phyloP scores from a whole-genome alignment of 2,113 vertebrate genomes.

The Suricata suricatta region DNA sequence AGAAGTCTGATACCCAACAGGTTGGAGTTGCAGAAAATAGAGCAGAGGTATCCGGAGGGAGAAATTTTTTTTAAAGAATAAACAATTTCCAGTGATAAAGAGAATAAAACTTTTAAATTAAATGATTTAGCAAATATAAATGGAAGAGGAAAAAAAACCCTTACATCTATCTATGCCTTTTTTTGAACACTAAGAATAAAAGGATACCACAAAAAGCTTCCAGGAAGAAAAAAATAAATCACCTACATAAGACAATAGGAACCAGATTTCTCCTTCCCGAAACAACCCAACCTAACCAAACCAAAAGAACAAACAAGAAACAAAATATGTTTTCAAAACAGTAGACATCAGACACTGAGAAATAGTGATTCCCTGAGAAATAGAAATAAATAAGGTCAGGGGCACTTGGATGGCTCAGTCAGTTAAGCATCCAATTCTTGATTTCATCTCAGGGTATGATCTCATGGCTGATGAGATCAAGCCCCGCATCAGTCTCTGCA shows the following conservation, averaged over 20 bases:
- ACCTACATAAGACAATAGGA: neutral
- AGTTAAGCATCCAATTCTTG: too few species aligned
- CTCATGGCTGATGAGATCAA: too few species aligned
- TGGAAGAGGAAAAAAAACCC: neutral
- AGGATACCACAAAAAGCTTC: neutral
- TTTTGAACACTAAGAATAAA: neutral
- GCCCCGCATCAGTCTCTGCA: too few species aligned
- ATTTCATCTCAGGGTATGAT: too few species aligned
- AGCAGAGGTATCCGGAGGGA: neutral
- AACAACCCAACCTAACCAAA: neutral
- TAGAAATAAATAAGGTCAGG: neutral
- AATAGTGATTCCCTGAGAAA: neutral
- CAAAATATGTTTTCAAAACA: slow-evolving; percentile 32
- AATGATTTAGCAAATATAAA: neutral
- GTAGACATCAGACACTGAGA: neutral
- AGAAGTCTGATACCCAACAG: neutral
- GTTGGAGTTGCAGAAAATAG: neutral
- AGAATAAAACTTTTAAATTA: slow-evolving; percentile 20
- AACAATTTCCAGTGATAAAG: neutral
- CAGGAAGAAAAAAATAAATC: neutral
- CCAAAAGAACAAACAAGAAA: neutral
- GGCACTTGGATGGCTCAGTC: too few species aligned
- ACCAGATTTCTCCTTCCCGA: neutral
- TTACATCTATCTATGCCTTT: neutral
- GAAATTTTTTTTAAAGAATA: neutral